Conservation (phyloP, 2,797 vertebrate genomes). For the Sparus aurata region DNA sequence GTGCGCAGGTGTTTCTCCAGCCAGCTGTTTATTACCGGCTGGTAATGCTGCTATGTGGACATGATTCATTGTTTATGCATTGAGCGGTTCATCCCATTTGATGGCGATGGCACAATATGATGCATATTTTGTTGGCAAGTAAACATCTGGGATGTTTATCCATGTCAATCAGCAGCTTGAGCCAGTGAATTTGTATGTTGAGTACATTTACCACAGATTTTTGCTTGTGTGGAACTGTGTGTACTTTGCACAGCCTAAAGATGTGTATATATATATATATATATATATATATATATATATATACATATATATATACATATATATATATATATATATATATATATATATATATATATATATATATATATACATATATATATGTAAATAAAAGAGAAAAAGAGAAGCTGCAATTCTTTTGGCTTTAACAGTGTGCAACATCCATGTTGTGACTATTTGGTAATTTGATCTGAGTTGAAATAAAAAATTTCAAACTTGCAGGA, state of each 20-base stretch:
- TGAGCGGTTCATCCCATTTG: constrained; percentile 54
- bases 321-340: too few species aligned
- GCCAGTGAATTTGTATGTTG: constrained; percentile 20
- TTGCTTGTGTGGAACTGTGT: background rate
- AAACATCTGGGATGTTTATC: constrained; percentile 61
- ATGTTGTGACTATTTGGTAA: background rate
- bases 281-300: too few species aligned
- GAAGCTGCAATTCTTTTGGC: background rate
- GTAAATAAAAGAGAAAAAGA: too few species aligned
- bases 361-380: too few species aligned
- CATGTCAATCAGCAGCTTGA: constrained; percentile 37
- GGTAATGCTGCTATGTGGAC: constrained; percentile 33
- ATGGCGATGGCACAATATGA: constrained; percentile 38
- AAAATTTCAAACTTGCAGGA: background rate
- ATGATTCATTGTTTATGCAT: constrained; percentile 56
- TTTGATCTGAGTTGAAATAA: background rate
- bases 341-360: too few species aligned
- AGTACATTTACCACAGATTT: constrained; percentile 19
- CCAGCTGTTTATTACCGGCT: constrained; percentile 53
- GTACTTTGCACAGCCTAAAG: background rate
- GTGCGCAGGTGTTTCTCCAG: constrained; percentile 43
- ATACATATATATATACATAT: too few species aligned
- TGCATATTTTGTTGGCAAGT: constrained; percentile 47
- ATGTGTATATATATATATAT: background rate
- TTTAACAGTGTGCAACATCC: background rate